Percentiles rank a stretch among this genome's conserved stretches.
Conservation (phyloP, 2,113 vertebrate species). For the Tyrannus savana region DNA sequence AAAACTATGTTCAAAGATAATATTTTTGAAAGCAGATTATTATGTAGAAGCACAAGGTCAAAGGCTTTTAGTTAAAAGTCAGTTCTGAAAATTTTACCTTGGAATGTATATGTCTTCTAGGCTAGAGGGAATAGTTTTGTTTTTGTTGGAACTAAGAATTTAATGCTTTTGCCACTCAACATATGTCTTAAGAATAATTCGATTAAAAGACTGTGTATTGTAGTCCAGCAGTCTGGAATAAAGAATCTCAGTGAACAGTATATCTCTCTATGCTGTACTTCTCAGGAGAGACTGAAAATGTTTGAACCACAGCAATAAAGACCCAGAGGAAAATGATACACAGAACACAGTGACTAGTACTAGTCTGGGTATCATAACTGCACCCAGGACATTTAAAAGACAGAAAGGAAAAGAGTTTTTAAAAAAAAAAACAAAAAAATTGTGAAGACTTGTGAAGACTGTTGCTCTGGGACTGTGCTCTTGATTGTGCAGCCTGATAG, state of each 20-base stretch:
- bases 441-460: neutral
- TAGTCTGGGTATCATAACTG: neutral
- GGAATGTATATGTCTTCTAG: neutral
- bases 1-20: neutral
- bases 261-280: neutral
- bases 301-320: neutral
- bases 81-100: neutral
- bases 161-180: neutral
- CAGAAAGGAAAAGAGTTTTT: neutral
- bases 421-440: neutral
- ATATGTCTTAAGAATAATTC: neutral
- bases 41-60: neutral
- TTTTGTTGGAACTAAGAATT: neutral
- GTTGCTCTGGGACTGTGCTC: neutral
- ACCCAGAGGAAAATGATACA: neutral
- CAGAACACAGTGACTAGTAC: neutral
- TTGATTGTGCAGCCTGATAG: neutral
- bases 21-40: neutral
- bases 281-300: neutral
- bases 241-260: neutral
- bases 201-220: neutral
- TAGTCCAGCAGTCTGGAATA: neutral
- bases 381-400: neutral
- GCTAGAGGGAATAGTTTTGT: neutral
- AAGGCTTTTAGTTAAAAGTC: neutral